Evolutionary conservation across 1,140 invertebrate species (phyloP), one percentile per base, ranked within the genome.

Genomic region (Drosophila funebris): DNA sequence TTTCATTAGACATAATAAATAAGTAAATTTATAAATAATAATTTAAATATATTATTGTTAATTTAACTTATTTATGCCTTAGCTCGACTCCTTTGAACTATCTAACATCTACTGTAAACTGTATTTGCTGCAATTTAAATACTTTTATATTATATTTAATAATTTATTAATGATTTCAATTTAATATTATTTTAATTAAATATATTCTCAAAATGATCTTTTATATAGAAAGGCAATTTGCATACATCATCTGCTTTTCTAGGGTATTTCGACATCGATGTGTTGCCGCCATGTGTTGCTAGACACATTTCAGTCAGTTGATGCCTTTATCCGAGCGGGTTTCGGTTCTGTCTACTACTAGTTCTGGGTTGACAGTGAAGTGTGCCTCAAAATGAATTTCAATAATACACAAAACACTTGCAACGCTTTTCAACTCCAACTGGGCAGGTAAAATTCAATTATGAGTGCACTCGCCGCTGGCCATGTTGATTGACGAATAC

Each of bases 401-500:
- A 76, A 87, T 87, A 87, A 73, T 76, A 64, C 52, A 58, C 66
- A 80, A 80, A 74, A 53, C 60, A 36, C 80, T 60, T 39, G 56
- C 39, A 24, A 52, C 20, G 36, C 29, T 9, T 48, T 9, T n/a
- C 44, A 9, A 46, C 50, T 46, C 69, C 31, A 58, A 39, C 58
- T 58, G 64, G 11, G 41, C 50, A 41, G 29, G 62, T 61, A 48
- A 78, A 85, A 85, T 87, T 85, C 77, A 87, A 85, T 85, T 85
- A 85, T 85, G 66, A 85, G 77, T 81, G 58, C 68, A 69, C 44
- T 52, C 60, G 44, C 46, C 57, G 5, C 31, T 60, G 22, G 48
- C 27, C 46, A n/a, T 66, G 58, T 75, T 85, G 82, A 87, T 87
- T 87, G 77, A 81, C 74, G 82, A 87, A 72, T 87, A 62, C 77